Conservation (phyloP, 2,888 invertebrate species). For the Lasioglossum pauxillum region DNA sequence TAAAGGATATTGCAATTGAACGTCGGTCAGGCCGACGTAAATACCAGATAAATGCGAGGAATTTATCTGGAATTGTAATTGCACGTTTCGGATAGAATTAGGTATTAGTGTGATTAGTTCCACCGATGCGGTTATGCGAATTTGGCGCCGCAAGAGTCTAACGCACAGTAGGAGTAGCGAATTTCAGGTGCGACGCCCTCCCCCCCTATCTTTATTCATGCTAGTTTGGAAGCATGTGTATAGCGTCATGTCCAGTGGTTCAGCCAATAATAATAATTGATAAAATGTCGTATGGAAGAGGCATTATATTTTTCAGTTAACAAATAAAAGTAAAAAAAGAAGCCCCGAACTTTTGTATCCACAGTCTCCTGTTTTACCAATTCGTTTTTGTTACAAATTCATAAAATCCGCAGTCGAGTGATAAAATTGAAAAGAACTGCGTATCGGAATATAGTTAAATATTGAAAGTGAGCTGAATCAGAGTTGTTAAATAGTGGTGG, state of each 20-base stretch:
- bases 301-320: neutral
- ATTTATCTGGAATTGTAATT: slow-evolving; percentile 56
- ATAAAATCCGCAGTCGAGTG: neutral
- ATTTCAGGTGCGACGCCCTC: neutral
- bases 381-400: neutral
- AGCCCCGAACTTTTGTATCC: neutral
- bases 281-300: too few species aligned
- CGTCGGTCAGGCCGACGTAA: slow-evolving; percentile 30
- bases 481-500: neutral
- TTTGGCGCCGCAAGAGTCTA: slow-evolving; percentile 15
- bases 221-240: neutral
- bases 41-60: slow-evolving; percentile 47
- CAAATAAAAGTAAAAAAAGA: neutral
- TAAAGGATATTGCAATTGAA: slow-evolving; percentile 54
- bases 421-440: neutral
- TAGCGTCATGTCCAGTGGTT: too few species aligned
- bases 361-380: neutral
- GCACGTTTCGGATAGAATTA: slow-evolving; percentile 36
- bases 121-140: slow-evolving; percentile 33
- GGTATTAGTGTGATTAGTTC: slow-evolving; percentile 48
- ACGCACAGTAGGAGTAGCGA: neutral
- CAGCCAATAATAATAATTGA: too few species aligned
- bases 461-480: neutral
- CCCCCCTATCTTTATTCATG: neutral
- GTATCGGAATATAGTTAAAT: neutral